Evolutionary conservation across 2,888 invertebrate species (phyloP).

Genomic region (Thumatha senex): DNA sequence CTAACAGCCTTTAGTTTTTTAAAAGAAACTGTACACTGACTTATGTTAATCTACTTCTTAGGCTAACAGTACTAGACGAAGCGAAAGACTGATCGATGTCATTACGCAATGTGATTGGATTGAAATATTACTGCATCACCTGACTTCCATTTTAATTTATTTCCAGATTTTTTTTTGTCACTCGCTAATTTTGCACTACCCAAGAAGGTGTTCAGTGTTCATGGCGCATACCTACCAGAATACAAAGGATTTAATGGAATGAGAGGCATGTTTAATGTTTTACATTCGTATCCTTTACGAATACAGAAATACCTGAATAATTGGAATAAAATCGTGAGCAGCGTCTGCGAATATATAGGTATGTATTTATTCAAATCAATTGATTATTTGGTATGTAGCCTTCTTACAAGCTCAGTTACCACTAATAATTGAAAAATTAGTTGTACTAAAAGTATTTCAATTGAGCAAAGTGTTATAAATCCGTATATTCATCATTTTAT

Average conservation of each 20-base stretch:
- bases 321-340: slow-evolving; percentile 10
- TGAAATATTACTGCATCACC: slow-evolving; percentile 15
- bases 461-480: slow-evolving; percentile 28
- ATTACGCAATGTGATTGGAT: slow-evolving; percentile 59
- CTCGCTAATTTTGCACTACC: slow-evolving; percentile 4
- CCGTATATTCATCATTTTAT: background rate
- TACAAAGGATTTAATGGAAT: slow-evolving; percentile 15
- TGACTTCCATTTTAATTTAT: background rate
- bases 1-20: too few relatives aligned
- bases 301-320: slow-evolving; percentile 23
- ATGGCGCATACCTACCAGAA: slow-evolving; percentile 13
- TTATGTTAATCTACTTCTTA: too few relatives aligned
- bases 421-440: slow-evolving; percentile 36
- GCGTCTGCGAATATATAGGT: slow-evolving; percentile 1
- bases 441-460: slow-evolving; percentile 11
- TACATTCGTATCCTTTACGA: slow-evolving; percentile 12
- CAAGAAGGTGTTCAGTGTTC: slow-evolving; percentile 2
- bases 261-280: slow-evolving; percentile 14
- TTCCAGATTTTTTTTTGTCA: slow-evolving; percentile 4
- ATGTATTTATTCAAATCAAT: background rate
- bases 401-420: slow-evolving; percentile 34
- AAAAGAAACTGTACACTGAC: too few relatives aligned
- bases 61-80: slow-evolving; percentile 8
- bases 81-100: slow-evolving; percentile 9
- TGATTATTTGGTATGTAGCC: slow-evolving; percentile 40